A percentile compares a stretch with the other conserved stretches of the same genome.
Conservation (phyloP, 2,888 invertebrate genomes). For the Amphipoea lucens region DNA sequence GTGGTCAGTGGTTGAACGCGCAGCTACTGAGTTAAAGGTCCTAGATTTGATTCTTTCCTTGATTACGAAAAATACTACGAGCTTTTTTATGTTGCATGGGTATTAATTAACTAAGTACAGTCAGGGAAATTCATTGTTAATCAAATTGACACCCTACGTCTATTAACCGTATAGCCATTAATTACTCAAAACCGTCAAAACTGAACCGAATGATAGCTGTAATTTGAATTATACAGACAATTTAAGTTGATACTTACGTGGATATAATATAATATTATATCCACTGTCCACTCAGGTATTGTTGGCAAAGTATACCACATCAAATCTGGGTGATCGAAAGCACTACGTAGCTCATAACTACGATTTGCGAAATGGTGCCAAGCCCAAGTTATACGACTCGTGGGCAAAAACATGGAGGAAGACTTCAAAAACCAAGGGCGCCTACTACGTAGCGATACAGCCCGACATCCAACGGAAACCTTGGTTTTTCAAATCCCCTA, state of each 20-base stretch:
- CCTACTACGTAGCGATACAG: not conserved
- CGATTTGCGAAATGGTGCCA: not conserved
- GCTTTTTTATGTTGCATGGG: not conserved
- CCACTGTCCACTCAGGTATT: no score
- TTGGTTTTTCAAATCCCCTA: not conserved
- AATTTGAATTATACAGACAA: not conserved
- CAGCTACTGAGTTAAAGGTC: not conserved
- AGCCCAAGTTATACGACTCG: not conserved
- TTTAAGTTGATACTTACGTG: not conserved
- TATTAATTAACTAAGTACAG: not conserved
- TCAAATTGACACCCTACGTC: not conserved
- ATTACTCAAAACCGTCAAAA: not conserved
- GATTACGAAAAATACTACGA: not conserved
- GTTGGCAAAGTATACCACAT: not conserved
- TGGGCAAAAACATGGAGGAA: not conserved
- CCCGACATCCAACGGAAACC: not conserved
- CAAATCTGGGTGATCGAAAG: not conserved
- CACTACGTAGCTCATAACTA: not conserved
- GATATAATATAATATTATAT: no score
- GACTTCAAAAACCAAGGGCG: not conserved
- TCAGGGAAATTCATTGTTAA: not conserved
- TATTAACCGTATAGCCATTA: not conserved
- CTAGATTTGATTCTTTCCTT: not conserved
- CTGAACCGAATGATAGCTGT: no score
- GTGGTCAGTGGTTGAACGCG: not conserved